Base-by-base conservation (phyloP, 2,113 vertebrate genomes). In the Canis aureus region DNA sequence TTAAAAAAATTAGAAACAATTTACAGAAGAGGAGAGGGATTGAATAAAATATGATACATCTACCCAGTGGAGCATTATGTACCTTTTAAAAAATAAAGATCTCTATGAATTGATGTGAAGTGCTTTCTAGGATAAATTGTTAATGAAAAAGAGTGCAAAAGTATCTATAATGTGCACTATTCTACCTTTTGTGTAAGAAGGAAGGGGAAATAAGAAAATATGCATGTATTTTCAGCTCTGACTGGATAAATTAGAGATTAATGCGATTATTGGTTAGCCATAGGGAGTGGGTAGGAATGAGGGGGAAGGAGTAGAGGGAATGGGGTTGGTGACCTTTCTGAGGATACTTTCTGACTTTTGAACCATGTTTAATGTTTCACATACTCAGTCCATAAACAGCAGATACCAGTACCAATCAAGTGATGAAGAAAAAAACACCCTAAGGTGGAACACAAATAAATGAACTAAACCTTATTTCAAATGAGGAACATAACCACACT, bases 301-400 rank as follows among this genome's bases (percentile, higher is more conserved):
- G 11, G 35, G 19, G 43, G 51, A 84, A 85, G 49, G 11, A 15
- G 6, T 25, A 29, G 29, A 81, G 53, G 53, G 29, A 15, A 49
- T 17, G 23, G 67, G 55, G 66, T 29, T 76, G 57, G 35, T 35
- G n/a, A 76, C 73, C 15, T 49, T 87, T 85, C 64, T 27, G 60
- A 82, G 49, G 84, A 25, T 29, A 5, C n/a, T 19, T 69, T 88
- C 11, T 88, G 59, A 91, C 73, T 86, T 91, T 89, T 55, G 67
- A 94, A 60, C 59, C 59, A 15, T 76, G 69, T 97, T 79, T 93
- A 91, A 69, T 79, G 82, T 86, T 97, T 96, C 60, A 96, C 62
- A 12, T 15, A 29, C 19, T 73, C 62, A 23, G 16, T 49, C 49
- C 87, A 5, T 90, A 88, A 92, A 78, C 8, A 96, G n/a, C 66